These are phyloP conservation scores for Eupeodes luniger DNA, from an alignment of 2,888 invertebrate genomes.

Conservation along the genomic window DNA sequence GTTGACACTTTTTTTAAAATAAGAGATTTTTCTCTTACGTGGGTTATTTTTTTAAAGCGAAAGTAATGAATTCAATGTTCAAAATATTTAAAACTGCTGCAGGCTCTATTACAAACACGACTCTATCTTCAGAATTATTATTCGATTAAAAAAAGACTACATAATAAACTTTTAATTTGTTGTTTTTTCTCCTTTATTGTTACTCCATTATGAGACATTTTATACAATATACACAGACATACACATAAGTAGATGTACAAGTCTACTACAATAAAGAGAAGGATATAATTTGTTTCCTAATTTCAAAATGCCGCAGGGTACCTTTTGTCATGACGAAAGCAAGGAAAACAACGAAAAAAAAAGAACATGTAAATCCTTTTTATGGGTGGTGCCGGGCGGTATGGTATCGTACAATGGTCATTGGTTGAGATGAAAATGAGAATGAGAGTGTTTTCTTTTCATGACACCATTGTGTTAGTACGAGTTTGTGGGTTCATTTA, in stretches of 20 bases:
- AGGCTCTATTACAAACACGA: background rate
- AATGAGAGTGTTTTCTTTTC: constrained; percentile 26
- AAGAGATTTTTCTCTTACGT: too few relatives aligned
- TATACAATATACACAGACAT: background rate
- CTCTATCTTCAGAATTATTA: background rate
- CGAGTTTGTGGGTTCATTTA: constrained; percentile 18
- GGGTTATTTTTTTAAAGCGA: too few relatives aligned
- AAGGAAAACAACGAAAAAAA: background rate
- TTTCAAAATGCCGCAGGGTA: constrained; percentile 61
- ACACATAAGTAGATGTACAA: background rate
- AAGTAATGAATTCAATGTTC: too few relatives aligned
- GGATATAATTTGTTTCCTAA: constrained; percentile 52
- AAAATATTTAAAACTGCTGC: background rate
- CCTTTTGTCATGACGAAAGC: constrained; percentile 50
- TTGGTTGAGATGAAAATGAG: constrained; percentile 4
- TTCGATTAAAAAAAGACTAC: background rate
- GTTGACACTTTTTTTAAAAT: too few relatives aligned
- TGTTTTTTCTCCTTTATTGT: constrained; percentile 10
- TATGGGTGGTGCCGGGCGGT: constrained; percentile 21
- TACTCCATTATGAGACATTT: constrained; percentile 15
- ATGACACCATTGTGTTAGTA: constrained; percentile 42
- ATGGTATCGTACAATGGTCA: constrained; percentile 5
- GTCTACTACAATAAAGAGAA: constrained; percentile 29
- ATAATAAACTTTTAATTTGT: constrained; percentile 13
- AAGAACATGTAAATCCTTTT: constrained; percentile 70